phyloP scores from a whole-genome alignment of 2,797 vertebrate genomes.

The Balearica regulorum region DNA sequence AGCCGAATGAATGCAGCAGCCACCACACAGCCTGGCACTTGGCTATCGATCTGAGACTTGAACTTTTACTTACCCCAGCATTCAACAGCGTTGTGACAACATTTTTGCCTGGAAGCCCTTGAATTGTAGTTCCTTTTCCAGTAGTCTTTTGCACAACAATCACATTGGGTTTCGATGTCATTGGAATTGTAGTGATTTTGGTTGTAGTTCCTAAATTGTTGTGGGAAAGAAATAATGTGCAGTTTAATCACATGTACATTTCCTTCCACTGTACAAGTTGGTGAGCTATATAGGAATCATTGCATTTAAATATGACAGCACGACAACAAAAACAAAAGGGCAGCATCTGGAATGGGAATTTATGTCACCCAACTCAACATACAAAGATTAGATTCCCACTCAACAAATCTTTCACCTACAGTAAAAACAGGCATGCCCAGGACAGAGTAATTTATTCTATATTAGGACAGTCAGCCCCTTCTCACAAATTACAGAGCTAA shows the following conservation, averaged over 20 bases:
- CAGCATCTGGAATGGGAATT: neutral
- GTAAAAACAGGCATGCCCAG: neutral
- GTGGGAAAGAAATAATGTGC: neutral
- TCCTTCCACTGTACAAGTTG: neutral
- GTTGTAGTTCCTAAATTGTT: slow-evolving; percentile 89
- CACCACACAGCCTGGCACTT: neutral
- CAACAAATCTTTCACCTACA: neutral
- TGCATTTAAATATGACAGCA: neutral
- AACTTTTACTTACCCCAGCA: slow-evolving; percentile 85
- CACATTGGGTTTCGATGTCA: slow-evolving; percentile 98
- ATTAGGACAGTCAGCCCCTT: neutral
- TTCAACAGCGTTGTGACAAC: slow-evolving; percentile 96
- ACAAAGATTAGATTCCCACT: neutral
- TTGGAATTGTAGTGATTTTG: slow-evolving; percentile 98
- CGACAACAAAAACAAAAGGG: neutral
- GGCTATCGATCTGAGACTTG: neutral
- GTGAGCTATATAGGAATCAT: neutral
- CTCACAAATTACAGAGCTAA: neutral
- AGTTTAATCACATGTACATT: neutral
- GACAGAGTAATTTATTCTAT: neutral
- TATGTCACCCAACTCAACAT: neutral
- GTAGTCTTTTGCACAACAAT: slow-evolving; percentile 98
- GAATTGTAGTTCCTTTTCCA: slow-evolving; percentile 95
- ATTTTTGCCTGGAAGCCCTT: slow-evolving; percentile 95
- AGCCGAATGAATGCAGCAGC: slow-evolving; percentile 9